Conservation (phyloP, 2,113 vertebrate species). For the Nerophis lumbriciformis region DNA sequence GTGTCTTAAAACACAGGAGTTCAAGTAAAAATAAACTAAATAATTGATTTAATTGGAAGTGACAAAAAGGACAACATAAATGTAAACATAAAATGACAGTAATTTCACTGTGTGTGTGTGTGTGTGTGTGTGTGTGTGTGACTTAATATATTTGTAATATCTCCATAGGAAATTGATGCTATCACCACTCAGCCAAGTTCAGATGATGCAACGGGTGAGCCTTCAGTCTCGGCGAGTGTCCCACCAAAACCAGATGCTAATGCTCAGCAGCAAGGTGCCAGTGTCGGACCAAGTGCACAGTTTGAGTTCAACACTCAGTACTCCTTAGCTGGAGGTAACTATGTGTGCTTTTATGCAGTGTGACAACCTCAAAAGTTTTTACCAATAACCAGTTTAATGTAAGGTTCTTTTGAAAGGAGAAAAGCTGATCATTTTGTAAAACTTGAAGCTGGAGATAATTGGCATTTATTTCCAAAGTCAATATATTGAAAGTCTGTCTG, state of each 20-base stretch:
- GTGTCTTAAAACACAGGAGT: too few species aligned
- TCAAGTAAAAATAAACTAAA: too few species aligned
- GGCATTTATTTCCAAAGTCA: too few species aligned
- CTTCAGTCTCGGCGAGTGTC: conserved; percentile 56
- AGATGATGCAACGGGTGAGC: conserved; percentile 54
- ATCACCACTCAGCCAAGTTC: conserved; percentile 85
- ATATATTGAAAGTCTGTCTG: neutral
- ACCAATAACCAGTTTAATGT: too few species aligned
- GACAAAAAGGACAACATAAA: too few species aligned
- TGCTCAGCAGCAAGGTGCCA: conserved; percentile 44
- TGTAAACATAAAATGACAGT: too few species aligned
- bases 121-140: neutral
- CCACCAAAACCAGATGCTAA: conserved; percentile 82
- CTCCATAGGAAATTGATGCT: conserved; percentile 88
- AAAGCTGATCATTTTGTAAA: too few species aligned
- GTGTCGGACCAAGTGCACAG: conserved; percentile 35
- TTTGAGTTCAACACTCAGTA: conserved; percentile 95
- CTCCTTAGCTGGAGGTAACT: conserved; percentile 86
- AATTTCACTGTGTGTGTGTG: neutral
- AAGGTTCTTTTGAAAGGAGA: neutral
- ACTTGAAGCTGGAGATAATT: too few species aligned
- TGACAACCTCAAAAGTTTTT: neutral
- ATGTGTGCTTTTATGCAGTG: neutral
- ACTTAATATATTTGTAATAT: neutral
- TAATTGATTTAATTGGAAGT: too few species aligned